phyloP scores from a whole-genome alignment of 2,888 invertebrate genomes.

The Altica lythri region DNA sequence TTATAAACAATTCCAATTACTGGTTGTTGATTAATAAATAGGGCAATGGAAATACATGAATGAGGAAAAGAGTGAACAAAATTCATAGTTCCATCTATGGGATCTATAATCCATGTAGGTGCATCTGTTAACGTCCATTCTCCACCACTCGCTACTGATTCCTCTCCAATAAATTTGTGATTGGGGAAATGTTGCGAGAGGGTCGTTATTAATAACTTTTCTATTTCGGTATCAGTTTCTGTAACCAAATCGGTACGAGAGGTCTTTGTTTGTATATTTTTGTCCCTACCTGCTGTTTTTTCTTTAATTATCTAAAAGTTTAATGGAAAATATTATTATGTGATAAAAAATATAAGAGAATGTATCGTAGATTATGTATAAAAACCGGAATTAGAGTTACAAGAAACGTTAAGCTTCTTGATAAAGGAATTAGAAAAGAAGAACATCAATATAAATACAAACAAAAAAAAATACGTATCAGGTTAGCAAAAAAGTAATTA shows the following conservation, averaged over 20 bases:
- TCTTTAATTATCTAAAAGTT: conserved; percentile 50
- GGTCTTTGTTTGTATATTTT: conserved; percentile 73
- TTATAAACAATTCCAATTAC: conserved; percentile 89
- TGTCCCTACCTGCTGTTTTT: conserved; percentile 61
- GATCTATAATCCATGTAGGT: conserved; percentile 14
- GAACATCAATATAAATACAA: too few relatives aligned
- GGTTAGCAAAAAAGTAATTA: too few relatives aligned
- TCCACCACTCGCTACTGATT: conserved; percentile 64
- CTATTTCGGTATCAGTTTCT: conserved; percentile 90
- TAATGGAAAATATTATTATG: too few relatives aligned
- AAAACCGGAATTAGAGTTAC: too few relatives aligned
- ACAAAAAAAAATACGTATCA: too few relatives aligned
- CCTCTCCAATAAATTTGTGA: conserved; percentile 92
- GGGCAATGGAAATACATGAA: conserved; percentile 12
- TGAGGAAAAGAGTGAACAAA: conserved; percentile 12
- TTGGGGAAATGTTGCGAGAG: conserved; percentile 71
- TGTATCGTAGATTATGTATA: too few relatives aligned
- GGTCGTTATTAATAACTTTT: conserved; percentile 77
- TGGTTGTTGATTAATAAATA: conserved; percentile 43
- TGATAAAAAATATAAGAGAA: too few relatives aligned
- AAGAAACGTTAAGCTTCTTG: too few relatives aligned
- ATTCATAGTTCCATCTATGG: conserved; percentile 14
- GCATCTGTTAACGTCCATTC: neutral
- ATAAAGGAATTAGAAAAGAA: too few relatives aligned
- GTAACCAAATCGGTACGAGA: conserved; percentile 92